Evolutionary conservation across 1,140 invertebrate species (phyloP), one percentile per base, ranked within the genome.

Genomic region (Homarus americanus): DNA sequence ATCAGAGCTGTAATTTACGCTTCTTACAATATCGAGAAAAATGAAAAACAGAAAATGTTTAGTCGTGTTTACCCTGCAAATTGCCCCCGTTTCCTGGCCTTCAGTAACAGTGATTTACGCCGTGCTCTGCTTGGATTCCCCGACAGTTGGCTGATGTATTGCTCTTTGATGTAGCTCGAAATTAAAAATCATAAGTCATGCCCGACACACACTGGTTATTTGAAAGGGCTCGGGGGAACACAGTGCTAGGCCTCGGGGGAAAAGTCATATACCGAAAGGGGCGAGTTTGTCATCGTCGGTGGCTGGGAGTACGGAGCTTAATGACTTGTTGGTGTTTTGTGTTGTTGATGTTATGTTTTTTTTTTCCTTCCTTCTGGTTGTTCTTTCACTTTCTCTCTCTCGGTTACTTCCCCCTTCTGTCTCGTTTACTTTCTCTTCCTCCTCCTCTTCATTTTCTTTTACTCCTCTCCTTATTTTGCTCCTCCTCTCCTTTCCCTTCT

Each of bases 161-260:
- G 87, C 87, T 82, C 87, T 90, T 90, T 90, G 87, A 90, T 90
- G 87, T 90, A 90, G 87, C 87, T 90, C 87, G 87, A 90, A 90
- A 90, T 90, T 90, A 90, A 90, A 90, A 90, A 90, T 90, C 87
- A 83, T 90, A 90, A 90, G 87, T 90, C 87, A 90, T 90, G 80
- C 79, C 87, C 87, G 87, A 90, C 87, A 90, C 87, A 90, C 87
- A 83, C 87, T 83, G 87, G 87, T 90, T 90, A 90, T 90, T 90
- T 90, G 87, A 83, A 90, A 90, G 79, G 87, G 87, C 66, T 83
- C 69, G 80, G 41, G 79, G 87, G 41, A 83, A 82, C 38, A 83
- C 24, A 73, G 72, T 41, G 69, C 87, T 82, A 83, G 44, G 63
- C 44, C 34, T 58, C 38, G 58, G 7, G 79, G 38, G 69, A 36